Percentiles rank a stretch among this genome's conserved stretches.
Conservation (phyloP, 2,888 invertebrate species). For the Cheilosia scutellata region DNA sequence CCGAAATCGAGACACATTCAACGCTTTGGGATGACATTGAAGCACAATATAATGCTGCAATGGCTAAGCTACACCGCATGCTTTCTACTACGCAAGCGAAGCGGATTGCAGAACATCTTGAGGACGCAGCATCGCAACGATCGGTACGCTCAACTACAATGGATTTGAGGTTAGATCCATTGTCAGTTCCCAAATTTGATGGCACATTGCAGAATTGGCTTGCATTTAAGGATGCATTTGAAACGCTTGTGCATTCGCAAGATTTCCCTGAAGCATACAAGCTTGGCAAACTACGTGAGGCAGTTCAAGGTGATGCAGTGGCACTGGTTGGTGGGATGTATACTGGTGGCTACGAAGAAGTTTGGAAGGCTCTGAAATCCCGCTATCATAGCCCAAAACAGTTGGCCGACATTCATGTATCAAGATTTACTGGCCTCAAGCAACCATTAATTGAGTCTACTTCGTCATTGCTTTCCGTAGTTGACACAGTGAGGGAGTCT, state of each 20-base stretch:
- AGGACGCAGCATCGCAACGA: conserved; percentile 5
- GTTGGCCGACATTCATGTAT: conserved; percentile 55
- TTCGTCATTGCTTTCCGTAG: conserved; percentile 20
- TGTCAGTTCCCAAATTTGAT: conserved; percentile 47
- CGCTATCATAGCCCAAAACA: conserved; percentile 46
- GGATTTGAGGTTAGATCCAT: conserved; percentile 36
- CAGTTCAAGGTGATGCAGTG: conserved; percentile 47
- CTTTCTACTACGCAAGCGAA: neutral
- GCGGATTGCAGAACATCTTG: neutral
- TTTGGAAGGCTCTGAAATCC: conserved; percentile 42
- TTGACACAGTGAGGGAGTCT: conserved; percentile 52
- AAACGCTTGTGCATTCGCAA: conserved; percentile 34
- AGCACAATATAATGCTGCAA: conserved; percentile 5
- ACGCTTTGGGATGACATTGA: conserved; percentile 32
- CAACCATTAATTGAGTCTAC: conserved; percentile 24
- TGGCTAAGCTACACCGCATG: conserved; percentile 32
- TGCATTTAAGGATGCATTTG: conserved; percentile 41
- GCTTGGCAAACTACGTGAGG: conserved; percentile 46
- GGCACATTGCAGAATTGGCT: conserved; percentile 45
- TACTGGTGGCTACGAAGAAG: conserved; percentile 39
- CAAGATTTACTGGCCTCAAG: conserved; percentile 42
- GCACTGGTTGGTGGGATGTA: conserved; percentile 37
- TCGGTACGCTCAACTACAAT: neutral
- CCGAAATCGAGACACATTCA: conserved; percentile 24
- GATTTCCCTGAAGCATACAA: conserved; percentile 51